A percentile compares a stretch with the other conserved stretches of the same genome.
phyloP scores from a whole-genome alignment of 1,140 invertebrate species.

The Bicyclus anynana region DNA sequence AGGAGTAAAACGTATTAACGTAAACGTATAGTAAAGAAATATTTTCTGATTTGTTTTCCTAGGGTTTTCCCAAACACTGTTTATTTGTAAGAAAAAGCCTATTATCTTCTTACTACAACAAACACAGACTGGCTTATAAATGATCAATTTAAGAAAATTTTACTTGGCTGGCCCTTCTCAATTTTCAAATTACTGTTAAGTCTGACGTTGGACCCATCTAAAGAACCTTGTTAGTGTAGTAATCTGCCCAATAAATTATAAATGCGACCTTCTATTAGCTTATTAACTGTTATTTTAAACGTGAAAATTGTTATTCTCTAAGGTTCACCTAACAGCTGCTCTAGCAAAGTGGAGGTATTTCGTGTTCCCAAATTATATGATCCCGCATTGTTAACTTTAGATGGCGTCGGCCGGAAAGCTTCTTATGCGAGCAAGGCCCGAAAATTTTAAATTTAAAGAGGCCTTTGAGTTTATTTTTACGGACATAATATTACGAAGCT shows the following conservation, averaged over 20 bases:
- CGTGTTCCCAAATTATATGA: slow-evolving; percentile 54
- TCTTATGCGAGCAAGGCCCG: slow-evolving; percentile 3
- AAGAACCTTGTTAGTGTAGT: slow-evolving; percentile 40
- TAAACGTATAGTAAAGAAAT: no score
- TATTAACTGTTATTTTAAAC: slow-evolving; percentile 46
- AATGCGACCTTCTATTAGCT: slow-evolving; percentile 32
- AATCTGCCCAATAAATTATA: slow-evolving; percentile 45
- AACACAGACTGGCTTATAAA: slow-evolving; percentile 28
- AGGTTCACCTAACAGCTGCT: slow-evolving; percentile 46
- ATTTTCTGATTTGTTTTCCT: no score
- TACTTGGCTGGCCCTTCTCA: slow-evolving; percentile 42
- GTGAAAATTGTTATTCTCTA: slow-evolving; percentile 56
- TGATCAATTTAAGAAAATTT: slow-evolving; percentile 55
- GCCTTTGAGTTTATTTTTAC: slow-evolving; percentile 15
- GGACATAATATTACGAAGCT: slow-evolving; percentile 1
- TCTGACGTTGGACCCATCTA: slow-evolving; percentile 30
- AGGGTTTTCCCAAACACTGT: no score
- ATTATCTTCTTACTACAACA: no score
- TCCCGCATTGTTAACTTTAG: slow-evolving; percentile 46
- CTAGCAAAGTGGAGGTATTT: slow-evolving; percentile 21
- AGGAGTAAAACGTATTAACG: no score
- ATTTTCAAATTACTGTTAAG: slow-evolving; percentile 62
- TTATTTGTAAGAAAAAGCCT: no score
- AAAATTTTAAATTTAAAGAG: slow-evolving; percentile 21
- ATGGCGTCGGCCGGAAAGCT: slow-evolving; percentile 20